These are phyloP conservation scores for Julus scanicus DNA, from an alignment of 2,888 invertebrate species.

Conservation along the genomic window DNA sequence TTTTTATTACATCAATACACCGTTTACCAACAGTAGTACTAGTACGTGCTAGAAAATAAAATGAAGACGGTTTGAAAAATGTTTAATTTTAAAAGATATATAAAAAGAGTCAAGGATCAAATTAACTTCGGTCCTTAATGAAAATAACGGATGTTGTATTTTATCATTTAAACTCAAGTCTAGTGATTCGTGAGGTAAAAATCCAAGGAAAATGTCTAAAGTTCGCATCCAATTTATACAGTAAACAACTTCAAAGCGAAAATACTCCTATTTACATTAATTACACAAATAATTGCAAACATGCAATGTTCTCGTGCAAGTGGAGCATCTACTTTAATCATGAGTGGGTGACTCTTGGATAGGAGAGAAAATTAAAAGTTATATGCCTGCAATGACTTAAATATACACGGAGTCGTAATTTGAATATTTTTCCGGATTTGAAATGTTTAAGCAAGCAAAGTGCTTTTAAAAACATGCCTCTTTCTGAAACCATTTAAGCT, in stretches of 20 bases:
- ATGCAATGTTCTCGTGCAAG: neutral
- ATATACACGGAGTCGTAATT: neutral
- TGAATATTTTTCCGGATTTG: constrained; percentile 6
- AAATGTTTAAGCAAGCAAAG: constrained; percentile 10
- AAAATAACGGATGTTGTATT: neutral
- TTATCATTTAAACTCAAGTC: neutral
- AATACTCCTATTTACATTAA: neutral
- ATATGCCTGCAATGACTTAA: constrained; percentile 7
- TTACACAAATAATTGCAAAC: neutral
- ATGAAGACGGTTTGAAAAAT: too few species aligned
- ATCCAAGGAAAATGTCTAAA: neutral
- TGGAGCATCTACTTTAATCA: neutral
- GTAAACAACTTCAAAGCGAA: neutral
- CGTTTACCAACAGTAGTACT: too few species aligned
- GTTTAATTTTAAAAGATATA: too few species aligned
- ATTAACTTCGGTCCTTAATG: too few species aligned
- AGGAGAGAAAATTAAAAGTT: neutral
- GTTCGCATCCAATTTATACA: neutral
- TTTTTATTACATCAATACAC: too few species aligned
- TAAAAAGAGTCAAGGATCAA: too few species aligned
- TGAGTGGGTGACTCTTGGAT: neutral
- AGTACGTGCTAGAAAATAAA: too few species aligned
- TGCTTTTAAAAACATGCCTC: neutral
- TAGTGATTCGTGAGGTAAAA: neutral
- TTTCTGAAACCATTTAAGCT: neutral